Evolutionary conservation across 1,140 invertebrate genomes (phyloP).

Genomic region (Schlechtendalia chinensis): DNA sequence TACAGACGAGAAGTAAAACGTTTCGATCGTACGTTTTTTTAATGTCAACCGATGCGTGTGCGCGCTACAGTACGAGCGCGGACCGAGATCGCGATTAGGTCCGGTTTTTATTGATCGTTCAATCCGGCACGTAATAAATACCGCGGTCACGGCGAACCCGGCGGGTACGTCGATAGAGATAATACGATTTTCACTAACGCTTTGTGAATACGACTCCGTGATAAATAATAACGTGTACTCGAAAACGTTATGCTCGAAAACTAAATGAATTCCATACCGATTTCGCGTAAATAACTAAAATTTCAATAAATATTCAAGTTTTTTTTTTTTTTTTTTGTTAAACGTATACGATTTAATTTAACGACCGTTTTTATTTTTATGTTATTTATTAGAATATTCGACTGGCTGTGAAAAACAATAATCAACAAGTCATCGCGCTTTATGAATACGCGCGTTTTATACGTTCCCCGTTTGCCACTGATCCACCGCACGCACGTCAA

Average conservation of each 20-base stretch:
- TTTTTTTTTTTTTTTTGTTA: too few relatives aligned
- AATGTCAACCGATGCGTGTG: neutral
- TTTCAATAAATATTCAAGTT: too few relatives aligned
- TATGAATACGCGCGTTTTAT: too few relatives aligned
- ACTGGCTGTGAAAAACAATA: neutral
- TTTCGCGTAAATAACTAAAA: neutral
- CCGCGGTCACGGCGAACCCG: neutral
- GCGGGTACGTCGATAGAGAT: too few relatives aligned
- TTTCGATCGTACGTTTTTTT: neutral
- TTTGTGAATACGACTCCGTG: neutral
- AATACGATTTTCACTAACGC: neutral
- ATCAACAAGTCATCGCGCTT: too few relatives aligned
- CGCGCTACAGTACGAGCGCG: neutral
- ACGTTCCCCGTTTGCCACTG: too few relatives aligned
- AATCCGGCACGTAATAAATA: slow-evolving; percentile 6
- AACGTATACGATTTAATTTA: too few relatives aligned
- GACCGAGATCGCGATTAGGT: neutral
- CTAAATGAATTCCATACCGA: neutral
- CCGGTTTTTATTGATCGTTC: slow-evolving; percentile 26
- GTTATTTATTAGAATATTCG: neutral
- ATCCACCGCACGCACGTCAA: too few relatives aligned
- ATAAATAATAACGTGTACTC: neutral
- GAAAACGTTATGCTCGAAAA: too few relatives aligned
- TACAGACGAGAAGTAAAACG: neutral
- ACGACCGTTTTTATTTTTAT: too few relatives aligned